Evolutionary conservation across 2,888 invertebrate genomes (phyloP).

Genomic region (Strigamia maritima): DNA sequence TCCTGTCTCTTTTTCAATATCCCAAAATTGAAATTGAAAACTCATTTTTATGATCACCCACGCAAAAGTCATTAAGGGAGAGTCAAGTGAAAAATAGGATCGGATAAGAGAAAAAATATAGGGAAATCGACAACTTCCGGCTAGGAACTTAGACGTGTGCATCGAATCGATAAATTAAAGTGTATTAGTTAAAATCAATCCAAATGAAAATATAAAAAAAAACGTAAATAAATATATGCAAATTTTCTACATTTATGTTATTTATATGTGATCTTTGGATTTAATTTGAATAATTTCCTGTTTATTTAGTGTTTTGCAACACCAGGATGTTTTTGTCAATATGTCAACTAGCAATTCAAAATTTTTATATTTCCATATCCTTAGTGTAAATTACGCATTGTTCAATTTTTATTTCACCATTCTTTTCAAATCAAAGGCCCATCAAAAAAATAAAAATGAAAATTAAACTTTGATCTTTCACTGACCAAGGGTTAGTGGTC

Average conservation of each 20-base stretch:
- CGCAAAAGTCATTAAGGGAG: constrained; percentile 19
- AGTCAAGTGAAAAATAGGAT: neutral
- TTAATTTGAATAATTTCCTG: too few relatives aligned
- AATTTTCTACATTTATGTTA: too few relatives aligned
- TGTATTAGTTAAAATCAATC: neutral
- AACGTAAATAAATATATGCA: neutral
- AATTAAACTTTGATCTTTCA: constrained; percentile 23
- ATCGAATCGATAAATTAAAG: constrained; percentile 19
- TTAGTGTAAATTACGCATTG: too few relatives aligned
- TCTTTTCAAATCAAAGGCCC: neutral
- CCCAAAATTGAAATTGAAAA: constrained; percentile 35
- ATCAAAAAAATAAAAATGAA: constrained; percentile 11
- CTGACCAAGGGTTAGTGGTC: constrained; percentile 28
- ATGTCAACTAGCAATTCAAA: too few relatives aligned
- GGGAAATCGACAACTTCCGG: constrained; percentile 28
- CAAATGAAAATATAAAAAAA: neutral
- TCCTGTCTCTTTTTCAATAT: constrained; percentile 20
- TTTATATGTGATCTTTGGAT: too few relatives aligned
- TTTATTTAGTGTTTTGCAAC: too few relatives aligned
- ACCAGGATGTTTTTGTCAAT: too few relatives aligned
- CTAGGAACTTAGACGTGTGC: neutral
- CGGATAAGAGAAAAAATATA: constrained; percentile 20
- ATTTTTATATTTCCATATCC: too few relatives aligned
- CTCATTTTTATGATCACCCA: constrained; percentile 29
- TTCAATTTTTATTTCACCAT: neutral